Conservation (phyloP, 2,888 invertebrate species). For the Phortica okadai region DNA sequence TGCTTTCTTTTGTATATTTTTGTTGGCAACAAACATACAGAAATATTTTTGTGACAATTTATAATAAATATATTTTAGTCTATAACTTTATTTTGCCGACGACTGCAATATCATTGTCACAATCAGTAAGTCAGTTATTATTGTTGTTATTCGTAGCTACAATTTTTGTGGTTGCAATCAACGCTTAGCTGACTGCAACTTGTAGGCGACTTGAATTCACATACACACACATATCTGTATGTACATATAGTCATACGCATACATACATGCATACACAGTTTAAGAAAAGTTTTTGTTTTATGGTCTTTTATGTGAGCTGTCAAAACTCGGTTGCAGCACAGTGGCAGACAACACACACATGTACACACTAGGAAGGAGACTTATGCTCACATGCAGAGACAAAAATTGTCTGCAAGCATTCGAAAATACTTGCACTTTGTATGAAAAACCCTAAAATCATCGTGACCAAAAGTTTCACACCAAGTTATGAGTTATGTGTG, state of each 20-base stretch:
- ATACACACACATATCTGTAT: background rate
- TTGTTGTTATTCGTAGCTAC: conserved; percentile 34
- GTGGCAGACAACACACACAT: conserved; percentile 32
- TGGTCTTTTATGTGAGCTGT: conserved; percentile 71
- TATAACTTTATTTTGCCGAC: background rate
- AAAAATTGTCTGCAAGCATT: conserved; percentile 67
- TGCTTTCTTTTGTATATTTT: conserved; percentile 58
- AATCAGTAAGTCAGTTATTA: background rate
- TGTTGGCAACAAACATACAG: conserved; percentile 8
- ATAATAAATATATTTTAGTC: background rate
- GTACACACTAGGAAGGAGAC: conserved; percentile 22
- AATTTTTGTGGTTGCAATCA: conserved; percentile 26
- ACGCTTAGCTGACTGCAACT: conserved; percentile 8
- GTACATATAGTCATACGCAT: background rate
- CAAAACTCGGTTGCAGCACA: conserved; percentile 58
- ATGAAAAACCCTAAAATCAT: conserved; percentile 43
- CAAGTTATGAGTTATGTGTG: conserved; percentile 75
- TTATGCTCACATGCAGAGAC: conserved; percentile 25
- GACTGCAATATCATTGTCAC: background rate
- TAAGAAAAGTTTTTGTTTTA: conserved; percentile 69
- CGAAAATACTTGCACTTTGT: conserved; percentile 65
- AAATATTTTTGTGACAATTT: background rate
- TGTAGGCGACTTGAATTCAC: background rate
- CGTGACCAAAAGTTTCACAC: conserved; percentile 70
- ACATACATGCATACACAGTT: conserved; percentile 53